Percentiles rank a stretch among this genome's conserved stretches.
These are phyloP conservation scores for Emydoidea blandingii DNA, from an alignment of 2,797 vertebrate genomes.

Conservation along the genomic window DNA sequence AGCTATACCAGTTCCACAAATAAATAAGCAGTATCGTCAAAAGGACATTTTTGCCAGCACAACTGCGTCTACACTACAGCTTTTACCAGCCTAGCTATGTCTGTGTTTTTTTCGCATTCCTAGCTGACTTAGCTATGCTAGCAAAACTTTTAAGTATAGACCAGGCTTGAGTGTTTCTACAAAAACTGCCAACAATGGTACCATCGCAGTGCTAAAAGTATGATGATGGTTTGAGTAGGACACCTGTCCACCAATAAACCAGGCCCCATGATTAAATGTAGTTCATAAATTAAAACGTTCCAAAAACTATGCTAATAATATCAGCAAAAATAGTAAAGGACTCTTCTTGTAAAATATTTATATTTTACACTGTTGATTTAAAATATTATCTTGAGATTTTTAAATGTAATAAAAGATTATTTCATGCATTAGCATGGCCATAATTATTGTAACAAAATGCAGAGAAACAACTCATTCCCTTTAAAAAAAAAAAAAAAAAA, in stretches of 20 bases:
- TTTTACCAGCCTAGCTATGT: background rate
- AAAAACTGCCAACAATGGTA: background rate
- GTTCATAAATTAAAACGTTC: slow-evolving; percentile 1
- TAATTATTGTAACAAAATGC: background rate
- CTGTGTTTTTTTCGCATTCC: background rate
- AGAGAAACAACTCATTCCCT: background rate
- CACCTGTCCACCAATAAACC: background rate
- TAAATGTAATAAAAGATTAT: background rate
- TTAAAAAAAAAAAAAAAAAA: background rate
- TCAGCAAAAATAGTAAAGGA: background rate
- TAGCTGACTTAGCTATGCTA: background rate
- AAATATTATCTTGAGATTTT: background rate
- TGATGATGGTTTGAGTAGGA: background rate
- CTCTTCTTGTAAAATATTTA: background rate
- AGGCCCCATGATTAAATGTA: background rate
- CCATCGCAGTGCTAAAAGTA: background rate
- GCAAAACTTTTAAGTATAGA: background rate
- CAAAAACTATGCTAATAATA: background rate
- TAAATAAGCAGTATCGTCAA: accelerated
- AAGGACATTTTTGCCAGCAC: background rate
- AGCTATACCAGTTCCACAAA: background rate
- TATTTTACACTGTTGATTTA: slow-evolving; percentile 6
- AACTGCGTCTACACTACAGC: background rate
- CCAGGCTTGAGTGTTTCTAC: background rate
- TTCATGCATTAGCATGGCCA: background rate